Base-by-base conservation (phyloP, 2,797 vertebrate species). In the Galaxias olidus region DNA sequence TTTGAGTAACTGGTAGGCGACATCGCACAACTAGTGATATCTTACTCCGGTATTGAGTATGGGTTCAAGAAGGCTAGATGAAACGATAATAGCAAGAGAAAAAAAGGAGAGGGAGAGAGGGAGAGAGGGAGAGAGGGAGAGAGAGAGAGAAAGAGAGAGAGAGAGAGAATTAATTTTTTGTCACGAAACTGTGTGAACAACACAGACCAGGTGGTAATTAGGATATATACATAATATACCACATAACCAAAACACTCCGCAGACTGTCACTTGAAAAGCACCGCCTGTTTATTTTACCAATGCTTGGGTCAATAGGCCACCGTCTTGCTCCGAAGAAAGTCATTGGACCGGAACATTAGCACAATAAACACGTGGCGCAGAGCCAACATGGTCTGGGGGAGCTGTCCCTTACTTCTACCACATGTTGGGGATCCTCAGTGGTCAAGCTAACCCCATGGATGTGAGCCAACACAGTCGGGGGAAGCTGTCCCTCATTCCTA, bases 311-410 rank as follows among this genome's bases (percentile, higher is more conserved):
- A 15, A 20, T 7, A 18, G 51, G 19, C 11, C 17, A 40, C 19
- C 19, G 52, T 54, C 52, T 20, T 19, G 51, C 17, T 53, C 51
- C 20, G 52, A 30, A 10, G 11, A 54, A 54, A 54, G 19, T 54
- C 52, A 30, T 30, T 9, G 13, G 53, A 14, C 53, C 53, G 12
- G 20, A 55, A 19, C 53, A 55, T 55, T 55, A 55, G 20, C 6
- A 13, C 30, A 55, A 55, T 55, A 55, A 55, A 55, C 53, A 13
- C 30, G 53, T 7, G 20, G 20, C 19, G 19, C 12, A 40, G 12
- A 19, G 50, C 18, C 17, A 0, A 9, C 50, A 18, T n/a, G n/a
- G 17, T 55, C 8, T 19, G 19, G 11, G 10, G 19, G 12, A 40
- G 30, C 40, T 40, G 10, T 55, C 53, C 11, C 9, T 55, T 41